Percentiles rank a stretch among this genome's conserved stretches.
Conservation (phyloP, 2,888 invertebrate species). For the Corbicula japonica region DNA sequence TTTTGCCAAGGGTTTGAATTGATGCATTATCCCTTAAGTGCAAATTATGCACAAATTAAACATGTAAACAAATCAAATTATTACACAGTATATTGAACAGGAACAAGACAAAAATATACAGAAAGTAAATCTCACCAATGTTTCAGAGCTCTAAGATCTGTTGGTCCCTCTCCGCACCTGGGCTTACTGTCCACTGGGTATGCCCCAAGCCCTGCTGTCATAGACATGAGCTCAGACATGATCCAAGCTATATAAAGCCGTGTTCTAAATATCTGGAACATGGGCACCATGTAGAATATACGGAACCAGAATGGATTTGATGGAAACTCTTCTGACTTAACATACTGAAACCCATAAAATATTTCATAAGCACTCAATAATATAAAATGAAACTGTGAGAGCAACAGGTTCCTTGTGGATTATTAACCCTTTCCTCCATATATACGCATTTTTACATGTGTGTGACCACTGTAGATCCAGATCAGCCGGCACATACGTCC, state of each 20-base stretch:
- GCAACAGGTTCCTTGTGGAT: background rate
- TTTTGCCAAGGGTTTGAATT: too few species aligned
- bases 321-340: conserved; percentile 92
- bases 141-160: conserved; percentile 86
- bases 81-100: background rate
- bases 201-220: conserved; percentile 95
- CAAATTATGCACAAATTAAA: background rate
- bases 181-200: conserved; percentile 93
- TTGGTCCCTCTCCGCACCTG: conserved; percentile 94
- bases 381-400: background rate
- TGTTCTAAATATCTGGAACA: conserved; percentile 95
- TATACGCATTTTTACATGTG: too few species aligned
- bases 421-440: too few species aligned
- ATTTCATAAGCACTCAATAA: background rate
- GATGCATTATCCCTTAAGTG: too few species aligned
- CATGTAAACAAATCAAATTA: background rate
- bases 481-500: too few species aligned
- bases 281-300: conserved; percentile 94
- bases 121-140: conserved; percentile 70
- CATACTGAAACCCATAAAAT: conserved; percentile 90
- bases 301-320: conserved; percentile 92
- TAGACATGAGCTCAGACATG: conserved; percentile 96
- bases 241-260: conserved; percentile 96
- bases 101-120: background rate
- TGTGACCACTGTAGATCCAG: too few species aligned